phyloP scores from a whole-genome alignment of 2,888 invertebrate genomes.

The Achlya flavicornis region DNA sequence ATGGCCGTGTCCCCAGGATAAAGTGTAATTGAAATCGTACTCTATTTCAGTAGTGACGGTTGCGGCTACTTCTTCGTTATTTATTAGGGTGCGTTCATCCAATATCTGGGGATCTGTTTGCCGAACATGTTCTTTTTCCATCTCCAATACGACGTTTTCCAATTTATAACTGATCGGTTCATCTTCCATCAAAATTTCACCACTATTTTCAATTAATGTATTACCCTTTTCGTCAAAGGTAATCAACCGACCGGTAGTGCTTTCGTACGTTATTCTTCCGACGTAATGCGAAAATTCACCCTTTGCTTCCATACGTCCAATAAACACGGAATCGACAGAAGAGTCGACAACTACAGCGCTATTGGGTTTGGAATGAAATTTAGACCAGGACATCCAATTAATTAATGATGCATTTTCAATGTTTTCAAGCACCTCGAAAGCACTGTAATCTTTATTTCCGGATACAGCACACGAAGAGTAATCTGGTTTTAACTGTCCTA shows the following conservation, averaged over 20 bases:
- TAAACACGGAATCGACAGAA: conserved; percentile 65
- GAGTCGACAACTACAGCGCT: conserved; percentile 87
- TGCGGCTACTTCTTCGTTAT: conserved; percentile 82
- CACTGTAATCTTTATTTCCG: conserved; percentile 81
- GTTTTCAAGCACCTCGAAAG: conserved; percentile 90
- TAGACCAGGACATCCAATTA: conserved; percentile 90
- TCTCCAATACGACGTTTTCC: conserved; percentile 85
- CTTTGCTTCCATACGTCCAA: conserved; percentile 65
- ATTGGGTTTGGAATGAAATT: conserved; percentile 85
- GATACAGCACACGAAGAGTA: conserved; percentile 86
- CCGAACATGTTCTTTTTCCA: conserved; percentile 77
- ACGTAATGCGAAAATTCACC: conserved; percentile 83
- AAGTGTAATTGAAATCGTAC: conserved; percentile 87
- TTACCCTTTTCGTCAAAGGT: conserved; percentile 86
- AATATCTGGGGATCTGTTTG: conserved; percentile 79
- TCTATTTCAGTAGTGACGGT: conserved; percentile 89
- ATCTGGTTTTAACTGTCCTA: conserved; percentile 87
- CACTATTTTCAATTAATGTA: conserved; percentile 83
- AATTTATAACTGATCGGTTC: conserved; percentile 92
- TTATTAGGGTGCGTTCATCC: conserved; percentile 78
- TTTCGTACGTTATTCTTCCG: conserved; percentile 88
- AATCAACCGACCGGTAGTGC: conserved; percentile 87
- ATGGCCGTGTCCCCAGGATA: conserved; percentile 92
- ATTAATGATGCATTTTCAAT: conserved; percentile 90
- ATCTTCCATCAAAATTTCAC: conserved; percentile 91